These are phyloP conservation scores for Mesitornis unicolor DNA, from an alignment of 2,113 vertebrate genomes.

Conservation along the genomic window DNA sequence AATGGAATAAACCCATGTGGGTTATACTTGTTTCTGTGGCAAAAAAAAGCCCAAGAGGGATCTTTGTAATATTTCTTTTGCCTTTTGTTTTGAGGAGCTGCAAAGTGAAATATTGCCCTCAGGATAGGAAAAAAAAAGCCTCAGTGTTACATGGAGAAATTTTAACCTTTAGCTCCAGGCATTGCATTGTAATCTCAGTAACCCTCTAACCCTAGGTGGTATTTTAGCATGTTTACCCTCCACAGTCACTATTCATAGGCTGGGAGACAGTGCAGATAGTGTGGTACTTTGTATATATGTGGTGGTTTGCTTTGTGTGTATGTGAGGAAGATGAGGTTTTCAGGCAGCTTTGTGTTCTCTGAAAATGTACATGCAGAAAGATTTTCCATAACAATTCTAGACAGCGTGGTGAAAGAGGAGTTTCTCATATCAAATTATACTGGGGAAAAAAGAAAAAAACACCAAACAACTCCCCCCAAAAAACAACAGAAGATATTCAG, in stretches of 20 bases:
- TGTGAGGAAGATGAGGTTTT: not conserved
- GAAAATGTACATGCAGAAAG: not conserved
- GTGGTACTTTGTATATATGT: not conserved
- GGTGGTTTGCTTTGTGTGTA: not conserved
- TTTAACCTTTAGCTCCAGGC: not conserved
- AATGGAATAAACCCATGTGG: not conserved
- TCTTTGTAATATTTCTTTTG: not conserved
- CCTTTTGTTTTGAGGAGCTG: not conserved
- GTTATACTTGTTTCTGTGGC: not conserved
- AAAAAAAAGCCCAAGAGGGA: not conserved
- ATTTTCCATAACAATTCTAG: not conserved
- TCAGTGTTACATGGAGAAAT: not conserved
- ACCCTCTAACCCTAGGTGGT: not conserved
- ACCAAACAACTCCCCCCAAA: not conserved
- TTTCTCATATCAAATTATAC: not conserved
- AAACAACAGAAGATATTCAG: not conserved
- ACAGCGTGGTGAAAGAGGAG: not conserved
- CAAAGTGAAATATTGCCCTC: slow-evolving; percentile 1
- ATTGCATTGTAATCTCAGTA: not conserved
- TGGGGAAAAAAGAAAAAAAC: not conserved
- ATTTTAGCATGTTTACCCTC: not conserved
- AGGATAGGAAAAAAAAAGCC: not conserved
- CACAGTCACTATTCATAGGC: not conserved
- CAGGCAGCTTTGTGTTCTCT: not conserved
- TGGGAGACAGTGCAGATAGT: not conserved